These are phyloP conservation scores for Podarcis raffonei DNA, from an alignment of 2,113 vertebrate species.

Conservation along the genomic window DNA sequence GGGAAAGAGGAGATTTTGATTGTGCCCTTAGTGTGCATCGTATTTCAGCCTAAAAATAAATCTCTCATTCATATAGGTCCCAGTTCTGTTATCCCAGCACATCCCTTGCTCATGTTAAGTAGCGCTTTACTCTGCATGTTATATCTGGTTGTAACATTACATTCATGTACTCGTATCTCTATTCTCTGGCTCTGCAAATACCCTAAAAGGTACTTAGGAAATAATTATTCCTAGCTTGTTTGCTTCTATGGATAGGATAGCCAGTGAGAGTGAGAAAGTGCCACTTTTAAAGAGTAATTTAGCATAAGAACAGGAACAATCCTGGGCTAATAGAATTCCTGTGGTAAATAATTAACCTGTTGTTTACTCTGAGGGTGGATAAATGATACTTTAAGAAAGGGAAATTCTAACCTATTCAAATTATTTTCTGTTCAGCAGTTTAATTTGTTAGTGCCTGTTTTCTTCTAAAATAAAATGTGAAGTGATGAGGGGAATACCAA, in stretches of 20 bases:
- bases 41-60: neutral
- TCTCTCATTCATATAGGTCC: neutral
- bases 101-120: neutral
- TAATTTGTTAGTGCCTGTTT: neutral
- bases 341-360: neutral
- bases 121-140: neutral
- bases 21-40: neutral
- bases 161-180: neutral
- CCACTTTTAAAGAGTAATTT: neutral
- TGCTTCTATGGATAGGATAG: neutral
- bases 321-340: neutral
- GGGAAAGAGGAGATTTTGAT: no score
- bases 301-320: neutral
- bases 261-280: neutral
- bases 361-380: neutral
- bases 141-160: neutral
- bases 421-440: neutral
- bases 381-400: neutral
- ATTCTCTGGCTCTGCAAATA: neutral
- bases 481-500: neutral
- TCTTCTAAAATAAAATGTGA: conserved; percentile 9
- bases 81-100: neutral
- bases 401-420: neutral
- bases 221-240: neutral
- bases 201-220: neutral